phyloP scores from a whole-genome alignment of 2,113 vertebrate genomes.

The Macrotis lagotis region DNA sequence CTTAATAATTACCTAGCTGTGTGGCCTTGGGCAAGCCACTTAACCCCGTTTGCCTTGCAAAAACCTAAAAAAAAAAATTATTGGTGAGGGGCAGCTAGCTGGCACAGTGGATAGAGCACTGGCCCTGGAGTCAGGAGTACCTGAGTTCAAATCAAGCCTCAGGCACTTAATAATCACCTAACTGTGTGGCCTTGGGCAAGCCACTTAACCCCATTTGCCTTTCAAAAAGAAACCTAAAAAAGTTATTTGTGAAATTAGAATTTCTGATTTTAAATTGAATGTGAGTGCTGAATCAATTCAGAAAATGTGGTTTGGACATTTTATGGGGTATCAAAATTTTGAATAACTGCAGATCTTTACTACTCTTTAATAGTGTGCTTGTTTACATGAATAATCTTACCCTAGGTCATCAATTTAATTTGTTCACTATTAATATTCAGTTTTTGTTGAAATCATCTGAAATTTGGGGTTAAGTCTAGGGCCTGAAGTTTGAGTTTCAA shows the following conservation, averaged over 20 bases:
- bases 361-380: not conserved
- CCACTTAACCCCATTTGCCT: no score
- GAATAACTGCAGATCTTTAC: not conserved
- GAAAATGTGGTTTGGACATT: not conserved
- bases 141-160: no score
- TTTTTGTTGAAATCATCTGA: not conserved
- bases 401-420: not conserved
- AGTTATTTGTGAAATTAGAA: conserved; percentile 3
- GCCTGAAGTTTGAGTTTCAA: not conserved
- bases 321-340: not conserved
- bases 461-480: not conserved
- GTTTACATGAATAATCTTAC: not conserved
- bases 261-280: conserved; percentile 32
- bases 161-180: no score
- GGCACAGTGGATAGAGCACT: no score
- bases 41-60: no score
- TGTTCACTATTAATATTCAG: not conserved
- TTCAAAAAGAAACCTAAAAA: no score
- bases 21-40: no score
- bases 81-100: no score
- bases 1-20: no score
- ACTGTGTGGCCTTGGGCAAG: no score
- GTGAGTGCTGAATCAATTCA: not conserved
- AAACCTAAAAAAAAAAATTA: no score
- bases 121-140: no score